A percentile compares a stretch with the other conserved stretches of the same genome.
These are phyloP conservation scores for Myopa tessellatipennis DNA, from an alignment of 2,888 invertebrate genomes.

Conservation along the genomic window DNA sequence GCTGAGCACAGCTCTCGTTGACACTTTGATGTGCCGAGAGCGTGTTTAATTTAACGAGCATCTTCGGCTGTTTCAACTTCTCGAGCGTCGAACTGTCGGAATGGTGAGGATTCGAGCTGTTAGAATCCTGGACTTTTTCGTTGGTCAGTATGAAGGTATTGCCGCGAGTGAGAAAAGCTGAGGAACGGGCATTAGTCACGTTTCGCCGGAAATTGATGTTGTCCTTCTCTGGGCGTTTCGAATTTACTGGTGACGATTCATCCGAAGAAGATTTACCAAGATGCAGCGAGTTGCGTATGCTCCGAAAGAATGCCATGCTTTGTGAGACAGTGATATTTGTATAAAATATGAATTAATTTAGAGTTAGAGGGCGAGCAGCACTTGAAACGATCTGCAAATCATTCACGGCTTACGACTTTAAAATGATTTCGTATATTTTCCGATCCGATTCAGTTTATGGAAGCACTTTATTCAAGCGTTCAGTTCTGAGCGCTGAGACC, in stretches of 20 bases:
- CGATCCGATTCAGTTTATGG: not conserved
- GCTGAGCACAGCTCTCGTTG: not conserved
- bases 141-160: no score
- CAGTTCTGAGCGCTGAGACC: not conserved
- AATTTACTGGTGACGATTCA: no score
- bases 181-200: no score
- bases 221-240: no score
- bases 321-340: not conserved
- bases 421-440: not conserved
- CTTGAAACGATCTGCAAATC: not conserved
- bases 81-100: not conserved
- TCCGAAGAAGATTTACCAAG: no score
- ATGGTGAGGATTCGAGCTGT: not conserved
- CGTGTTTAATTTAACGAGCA: constrained; percentile 64
- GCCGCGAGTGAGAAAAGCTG: no score
- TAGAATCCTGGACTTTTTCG: no score
- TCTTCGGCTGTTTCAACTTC: constrained; percentile 38
- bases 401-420: not conserved
- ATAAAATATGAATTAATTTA: not conserved
- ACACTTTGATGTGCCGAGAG: constrained; percentile 61
- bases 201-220: no score
- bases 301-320: constrained; percentile 66
- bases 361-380: not conserved
- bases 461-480: not conserved
- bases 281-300: constrained; percentile 53